Percentiles rank a stretch among this genome's conserved stretches.
phyloP scores from a whole-genome alignment of 2,888 invertebrate genomes.

The Caenorhabditis sp. region DNA sequence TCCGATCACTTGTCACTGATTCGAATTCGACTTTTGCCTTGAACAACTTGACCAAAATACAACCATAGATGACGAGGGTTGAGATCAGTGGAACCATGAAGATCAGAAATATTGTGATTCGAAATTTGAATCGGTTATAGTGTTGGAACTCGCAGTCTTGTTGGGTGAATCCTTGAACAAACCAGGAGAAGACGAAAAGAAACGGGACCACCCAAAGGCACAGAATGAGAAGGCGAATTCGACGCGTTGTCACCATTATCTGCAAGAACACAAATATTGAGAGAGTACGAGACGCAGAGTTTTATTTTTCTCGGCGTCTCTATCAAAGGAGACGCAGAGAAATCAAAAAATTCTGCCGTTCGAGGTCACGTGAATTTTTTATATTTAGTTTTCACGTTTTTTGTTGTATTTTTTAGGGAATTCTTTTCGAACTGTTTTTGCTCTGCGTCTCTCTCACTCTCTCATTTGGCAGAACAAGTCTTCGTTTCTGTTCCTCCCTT shows the following conservation, averaged over 20 bases:
- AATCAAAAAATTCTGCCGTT: too few species aligned
- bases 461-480: too few species aligned
- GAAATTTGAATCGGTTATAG: constrained; percentile 65
- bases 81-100: constrained; percentile 65
- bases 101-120: constrained; percentile 60
- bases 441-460: too few species aligned
- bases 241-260: constrained; percentile 65
- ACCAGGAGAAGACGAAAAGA: constrained; percentile 53
- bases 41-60: constrained; percentile 59
- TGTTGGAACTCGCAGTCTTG: constrained; percentile 56
- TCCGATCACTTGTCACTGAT: constrained; percentile 34
- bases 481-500: too few species aligned
- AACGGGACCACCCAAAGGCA: constrained; percentile 62
- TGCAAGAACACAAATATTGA: constrained; percentile 26
- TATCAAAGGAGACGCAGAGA: too few species aligned
- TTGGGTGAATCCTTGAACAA: constrained; percentile 59
- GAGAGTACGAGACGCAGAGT: too few species aligned
- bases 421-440: too few species aligned
- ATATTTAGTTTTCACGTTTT: too few species aligned
- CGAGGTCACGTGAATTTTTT: too few species aligned
- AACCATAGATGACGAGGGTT: constrained; percentile 57
- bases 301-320: too few species aligned
- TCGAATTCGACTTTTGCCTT: constrained; percentile 66
- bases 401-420: too few species aligned
- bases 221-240: constrained; percentile 57